These are phyloP conservation scores for Gobio occitaniae DNA, from an alignment of 2,797 vertebrate species.

Conservation along the genomic window DNA sequence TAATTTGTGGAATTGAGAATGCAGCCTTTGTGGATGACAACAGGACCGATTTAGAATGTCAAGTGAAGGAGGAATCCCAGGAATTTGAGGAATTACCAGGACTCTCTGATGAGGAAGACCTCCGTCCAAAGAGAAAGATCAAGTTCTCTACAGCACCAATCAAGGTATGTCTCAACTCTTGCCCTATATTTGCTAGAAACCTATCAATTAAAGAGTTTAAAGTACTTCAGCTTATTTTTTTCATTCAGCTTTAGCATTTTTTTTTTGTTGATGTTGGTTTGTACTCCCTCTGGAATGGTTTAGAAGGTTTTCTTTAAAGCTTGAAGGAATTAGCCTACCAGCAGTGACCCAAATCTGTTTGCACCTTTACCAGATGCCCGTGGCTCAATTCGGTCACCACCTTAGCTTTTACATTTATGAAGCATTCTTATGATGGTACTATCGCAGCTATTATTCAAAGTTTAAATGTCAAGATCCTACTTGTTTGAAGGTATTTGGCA, in stretches of 20 bases:
- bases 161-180: conserved; percentile 75
- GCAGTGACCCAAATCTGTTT: conserved; percentile 36
- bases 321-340: conserved; percentile 18
- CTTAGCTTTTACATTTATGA: not conserved
- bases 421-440: conserved; percentile 25
- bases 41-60: conserved; percentile 67
- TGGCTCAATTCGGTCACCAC: conserved; percentile 11
- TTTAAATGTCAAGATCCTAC: conserved; percentile 69
- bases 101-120: conserved; percentile 77
- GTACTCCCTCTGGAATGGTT: not conserved
- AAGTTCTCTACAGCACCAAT: conserved; percentile 88
- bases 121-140: conserved; percentile 75
- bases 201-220: not conserved
- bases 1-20: conserved; percentile 82
- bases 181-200: not conserved
- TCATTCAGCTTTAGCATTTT: not conserved
- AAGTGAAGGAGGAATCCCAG: conserved; percentile 30
- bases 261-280: not conserved
- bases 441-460: conserved; percentile 30
- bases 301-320: not conserved
- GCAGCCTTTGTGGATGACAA: conserved; percentile 78
- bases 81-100: conserved; percentile 83
- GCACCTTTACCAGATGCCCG: not conserved
- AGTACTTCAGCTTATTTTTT: too few species aligned
- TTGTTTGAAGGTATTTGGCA: conserved; percentile 60